A percentile compares a stretch with the other conserved stretches of the same genome.
These are phyloP conservation scores for Caenorhabditis tropicalis DNA, from an alignment of 1,140 invertebrate genomes.

Conservation along the genomic window DNA sequence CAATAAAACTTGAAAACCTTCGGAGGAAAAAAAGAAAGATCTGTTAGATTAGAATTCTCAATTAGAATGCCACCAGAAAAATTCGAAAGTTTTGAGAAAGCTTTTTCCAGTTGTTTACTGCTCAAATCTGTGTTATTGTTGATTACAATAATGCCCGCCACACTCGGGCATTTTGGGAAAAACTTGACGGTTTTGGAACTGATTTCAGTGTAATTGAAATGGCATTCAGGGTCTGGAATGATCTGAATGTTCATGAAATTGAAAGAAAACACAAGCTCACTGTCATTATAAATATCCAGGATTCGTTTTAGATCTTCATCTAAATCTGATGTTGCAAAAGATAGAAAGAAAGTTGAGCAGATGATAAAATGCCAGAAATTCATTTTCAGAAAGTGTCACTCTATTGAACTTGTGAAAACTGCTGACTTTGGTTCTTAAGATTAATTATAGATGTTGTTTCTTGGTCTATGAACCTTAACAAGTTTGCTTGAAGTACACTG, in stretches of 20 bases:
- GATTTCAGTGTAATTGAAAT: not conserved
- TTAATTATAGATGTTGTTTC: too few species aligned
- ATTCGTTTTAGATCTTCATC: not conserved
- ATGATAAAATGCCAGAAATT: not conserved
- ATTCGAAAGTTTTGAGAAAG: not conserved
- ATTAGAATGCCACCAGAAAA: not conserved
- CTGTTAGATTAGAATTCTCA: not conserved
- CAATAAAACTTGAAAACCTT: not conserved
- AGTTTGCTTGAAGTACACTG: too few species aligned
- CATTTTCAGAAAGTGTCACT: too few species aligned
- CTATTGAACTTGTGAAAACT: too few species aligned
- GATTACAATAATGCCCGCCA: not conserved
- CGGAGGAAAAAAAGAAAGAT: not conserved
- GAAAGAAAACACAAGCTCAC: not conserved
- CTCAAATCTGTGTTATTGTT: not conserved
- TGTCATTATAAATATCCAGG: not conserved
- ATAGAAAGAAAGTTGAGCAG: not conserved
- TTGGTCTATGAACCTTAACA: too few species aligned
- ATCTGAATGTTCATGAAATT: not conserved
- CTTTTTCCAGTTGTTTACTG: not conserved
- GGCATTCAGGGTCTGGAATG: not conserved
- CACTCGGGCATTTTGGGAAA: not conserved
- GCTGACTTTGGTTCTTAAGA: too few species aligned
- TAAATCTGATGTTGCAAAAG: not conserved
- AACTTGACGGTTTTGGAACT: not conserved